Evolutionary conservation across 2,797 vertebrate species (phyloP).

Genomic region (Macropodus opercularis): DNA sequence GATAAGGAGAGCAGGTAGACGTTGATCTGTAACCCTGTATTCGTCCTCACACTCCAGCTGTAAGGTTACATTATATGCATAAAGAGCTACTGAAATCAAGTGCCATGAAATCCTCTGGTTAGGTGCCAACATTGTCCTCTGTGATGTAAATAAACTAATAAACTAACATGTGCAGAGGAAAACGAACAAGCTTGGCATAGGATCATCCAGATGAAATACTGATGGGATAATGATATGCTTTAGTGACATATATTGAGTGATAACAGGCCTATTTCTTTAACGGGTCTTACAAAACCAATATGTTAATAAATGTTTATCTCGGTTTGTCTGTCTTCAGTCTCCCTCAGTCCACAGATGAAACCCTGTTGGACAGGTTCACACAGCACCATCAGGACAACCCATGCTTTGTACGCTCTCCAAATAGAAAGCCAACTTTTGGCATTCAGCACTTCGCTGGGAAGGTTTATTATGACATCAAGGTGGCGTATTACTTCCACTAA

Average conservation of each 20-base stretch:
- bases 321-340: constrained; percentile 78
- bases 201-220: too few species aligned
- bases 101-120: too few species aligned
- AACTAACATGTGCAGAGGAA: too few species aligned
- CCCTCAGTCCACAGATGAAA: constrained; percentile 87
- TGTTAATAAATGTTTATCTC: constrained; percentile 7
- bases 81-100: too few species aligned
- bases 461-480: constrained; percentile 94
- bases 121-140: too few species aligned
- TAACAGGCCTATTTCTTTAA: too few species aligned
- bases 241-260: too few species aligned
- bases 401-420: constrained; percentile 85
- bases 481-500: constrained; percentile 55
- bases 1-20: constrained; percentile 91
- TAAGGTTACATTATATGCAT: not conserved
- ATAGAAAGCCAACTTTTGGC: constrained; percentile 87
- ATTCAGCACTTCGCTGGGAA: constrained; percentile 92
- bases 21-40: not conserved
- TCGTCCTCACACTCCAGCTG: not conserved
- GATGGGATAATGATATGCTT: too few species aligned
- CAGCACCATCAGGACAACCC: constrained; percentile 87
- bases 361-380: constrained; percentile 90
- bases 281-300: not conserved
- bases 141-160: too few species aligned
- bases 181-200: too few species aligned